Evolutionary conservation across 2,113 vertebrate species (phyloP).

Genomic region (Melanerpes formicivorus): DNA sequence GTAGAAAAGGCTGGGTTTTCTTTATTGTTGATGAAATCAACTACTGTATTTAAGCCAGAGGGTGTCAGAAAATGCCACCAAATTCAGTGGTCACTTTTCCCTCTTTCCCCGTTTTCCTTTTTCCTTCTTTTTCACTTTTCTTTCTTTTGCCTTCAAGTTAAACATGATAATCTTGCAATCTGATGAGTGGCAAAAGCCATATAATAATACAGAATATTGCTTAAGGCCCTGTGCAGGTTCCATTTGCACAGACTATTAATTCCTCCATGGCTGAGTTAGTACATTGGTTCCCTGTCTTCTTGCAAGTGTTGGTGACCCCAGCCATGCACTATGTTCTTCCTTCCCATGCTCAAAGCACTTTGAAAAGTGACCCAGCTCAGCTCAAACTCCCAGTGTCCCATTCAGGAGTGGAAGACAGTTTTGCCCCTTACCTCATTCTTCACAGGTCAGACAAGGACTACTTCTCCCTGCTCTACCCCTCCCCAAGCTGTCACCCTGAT

Average conservation of each 20-base stretch:
- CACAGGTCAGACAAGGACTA: not conserved
- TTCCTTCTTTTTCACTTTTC: fast-evolving
- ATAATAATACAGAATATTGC: not conserved
- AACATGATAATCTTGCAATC: not conserved
- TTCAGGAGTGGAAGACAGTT: too few relatives aligned
- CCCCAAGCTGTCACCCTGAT: not conserved
- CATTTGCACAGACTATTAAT: not conserved
- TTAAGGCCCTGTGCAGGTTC: not conserved
- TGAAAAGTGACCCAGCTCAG: not conserved
- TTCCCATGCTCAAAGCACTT: not conserved
- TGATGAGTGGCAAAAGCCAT: not conserved
- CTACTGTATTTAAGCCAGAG: not conserved
- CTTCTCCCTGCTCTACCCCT: not conserved
- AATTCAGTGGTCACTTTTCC: not conserved
- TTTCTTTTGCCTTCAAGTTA: not conserved
- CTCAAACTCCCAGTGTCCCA: not conserved
- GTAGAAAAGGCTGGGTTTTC: conserved; percentile 1
- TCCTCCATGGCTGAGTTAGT: not conserved
- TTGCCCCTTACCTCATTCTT: not conserved
- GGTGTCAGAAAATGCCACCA: not conserved
- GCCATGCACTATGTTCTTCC: not conserved
- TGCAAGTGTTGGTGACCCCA: not conserved
- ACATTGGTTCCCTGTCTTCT: not conserved
- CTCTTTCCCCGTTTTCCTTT: fast-evolving
- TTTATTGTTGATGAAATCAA: not conserved